phyloP scores from a whole-genome alignment of 2,113 vertebrate genomes.

The Amphilophus citrinellus region DNA sequence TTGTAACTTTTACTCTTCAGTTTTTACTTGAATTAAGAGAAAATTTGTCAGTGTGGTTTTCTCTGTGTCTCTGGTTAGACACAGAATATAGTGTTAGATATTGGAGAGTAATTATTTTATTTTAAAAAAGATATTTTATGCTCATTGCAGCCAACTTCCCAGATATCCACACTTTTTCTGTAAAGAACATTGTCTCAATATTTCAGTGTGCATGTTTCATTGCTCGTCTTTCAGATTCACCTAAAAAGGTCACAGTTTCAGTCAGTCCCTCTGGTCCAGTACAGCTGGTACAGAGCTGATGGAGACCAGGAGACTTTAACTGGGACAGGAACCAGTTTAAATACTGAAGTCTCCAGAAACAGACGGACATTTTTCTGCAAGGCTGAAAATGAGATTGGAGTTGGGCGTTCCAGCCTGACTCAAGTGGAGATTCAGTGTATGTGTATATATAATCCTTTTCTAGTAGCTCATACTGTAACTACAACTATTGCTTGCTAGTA shows the following conservation, averaged over 20 bases:
- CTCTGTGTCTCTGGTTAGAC: no score
- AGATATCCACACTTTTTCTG: no score
- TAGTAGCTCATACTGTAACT: background rate
- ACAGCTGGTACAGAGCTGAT: conserved; percentile 41
- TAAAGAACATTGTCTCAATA: no score
- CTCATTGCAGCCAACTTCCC: no score
- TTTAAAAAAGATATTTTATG: no score
- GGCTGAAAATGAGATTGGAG: conserved; percentile 4
- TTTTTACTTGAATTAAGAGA: no score
- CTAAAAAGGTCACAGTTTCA: background rate
- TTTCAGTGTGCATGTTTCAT: no score
- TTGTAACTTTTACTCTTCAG: no score
- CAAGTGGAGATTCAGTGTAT: conserved; percentile 8
- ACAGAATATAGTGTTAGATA: no score
- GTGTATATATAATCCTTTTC: background rate
- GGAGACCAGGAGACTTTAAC: background rate
- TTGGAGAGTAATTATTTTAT: no score
- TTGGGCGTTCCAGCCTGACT: background rate
- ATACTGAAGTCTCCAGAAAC: background rate
- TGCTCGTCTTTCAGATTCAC: conserved; percentile 11
- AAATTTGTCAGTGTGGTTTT: no score
- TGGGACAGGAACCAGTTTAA: background rate
- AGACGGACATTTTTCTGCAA: background rate
- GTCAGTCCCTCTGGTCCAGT: conserved; percentile 32
- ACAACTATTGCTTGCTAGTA: background rate